Evolutionary conservation across 1,140 invertebrate genomes (phyloP).

Genomic region (Cyrtorhinus lividipennis): DNA sequence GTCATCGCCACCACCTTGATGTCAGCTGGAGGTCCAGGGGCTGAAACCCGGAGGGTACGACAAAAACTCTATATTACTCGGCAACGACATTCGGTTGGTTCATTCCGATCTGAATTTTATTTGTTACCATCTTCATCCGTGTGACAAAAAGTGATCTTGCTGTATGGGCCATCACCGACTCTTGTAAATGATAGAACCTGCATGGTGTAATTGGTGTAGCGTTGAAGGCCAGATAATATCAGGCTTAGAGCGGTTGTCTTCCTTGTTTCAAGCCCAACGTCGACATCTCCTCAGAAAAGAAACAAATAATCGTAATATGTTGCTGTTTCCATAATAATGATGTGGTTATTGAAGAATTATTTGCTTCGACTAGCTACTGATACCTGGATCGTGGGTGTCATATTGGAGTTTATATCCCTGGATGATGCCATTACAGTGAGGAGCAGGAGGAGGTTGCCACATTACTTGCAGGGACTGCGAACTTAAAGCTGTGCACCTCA

Average conservation of each 20-base stretch:
- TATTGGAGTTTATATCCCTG: conserved; percentile 68
- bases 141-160: conserved; percentile 66
- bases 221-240: conserved; percentile 50
- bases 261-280: conserved; percentile 26
- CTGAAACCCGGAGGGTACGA: conserved; percentile 33
- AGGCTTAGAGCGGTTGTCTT: conserved; percentile 53
- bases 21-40: conserved; percentile 52
- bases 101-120: conserved; percentile 17
- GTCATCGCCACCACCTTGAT: conserved; percentile 68
- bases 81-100: background rate
- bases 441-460: conserved; percentile 66
- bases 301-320: background rate
- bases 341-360: no score
- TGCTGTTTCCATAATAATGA: background rate
- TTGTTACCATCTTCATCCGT: conserved; percentile 77
- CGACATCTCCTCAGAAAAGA: conserved; percentile 19
- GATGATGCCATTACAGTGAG: conserved; percentile 62
- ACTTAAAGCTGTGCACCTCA: conserved; percentile 48
- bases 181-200: conserved; percentile 74
- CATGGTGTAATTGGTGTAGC: conserved; percentile 89
- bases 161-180: conserved; percentile 74
- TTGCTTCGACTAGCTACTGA: no score
- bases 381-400: conserved; percentile 37
- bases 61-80: no score
- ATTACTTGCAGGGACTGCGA: conserved; percentile 65